Conservation (phyloP, 2,797 vertebrate genomes). For the Alcedo atthis region DNA sequence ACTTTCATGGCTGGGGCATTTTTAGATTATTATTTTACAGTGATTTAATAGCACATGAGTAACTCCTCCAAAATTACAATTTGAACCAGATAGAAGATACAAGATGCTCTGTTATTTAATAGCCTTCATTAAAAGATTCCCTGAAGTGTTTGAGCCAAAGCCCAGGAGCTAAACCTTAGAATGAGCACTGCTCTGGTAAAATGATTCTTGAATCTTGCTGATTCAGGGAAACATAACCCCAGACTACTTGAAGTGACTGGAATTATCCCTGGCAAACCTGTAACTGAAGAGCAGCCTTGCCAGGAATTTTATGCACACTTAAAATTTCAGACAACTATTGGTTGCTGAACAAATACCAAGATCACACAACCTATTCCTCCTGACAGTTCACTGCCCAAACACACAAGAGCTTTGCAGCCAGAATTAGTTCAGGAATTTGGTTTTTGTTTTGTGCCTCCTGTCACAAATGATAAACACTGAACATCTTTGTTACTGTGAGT, state of each 20-base stretch:
- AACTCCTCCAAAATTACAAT: not conserved
- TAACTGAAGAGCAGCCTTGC: not conserved
- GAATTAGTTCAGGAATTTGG: not conserved
- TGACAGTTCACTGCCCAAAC: not conserved
- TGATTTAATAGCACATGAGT: not conserved
- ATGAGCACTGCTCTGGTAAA: not conserved
- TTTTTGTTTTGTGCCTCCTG: not conserved
- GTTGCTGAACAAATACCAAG: not conserved
- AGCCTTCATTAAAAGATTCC: not conserved
- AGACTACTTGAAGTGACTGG: not conserved
- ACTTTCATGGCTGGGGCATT: not conserved
- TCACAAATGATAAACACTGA: conserved; percentile 18
- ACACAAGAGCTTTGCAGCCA: conserved; percentile 1
- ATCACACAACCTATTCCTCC: not conserved
- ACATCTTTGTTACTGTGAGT: not conserved
- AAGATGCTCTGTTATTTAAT: not conserved
- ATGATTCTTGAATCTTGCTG: not conserved
- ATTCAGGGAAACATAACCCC: not conserved
- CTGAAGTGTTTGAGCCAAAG: not conserved
- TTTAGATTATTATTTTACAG: not conserved
- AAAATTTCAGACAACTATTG: not conserved
- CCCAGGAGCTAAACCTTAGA: not conserved
- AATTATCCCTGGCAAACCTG: not conserved
- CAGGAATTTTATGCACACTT: not conserved
- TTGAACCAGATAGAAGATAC: not conserved